phyloP scores from a whole-genome alignment of 2,797 vertebrate genomes.

The Botia almorhae region DNA sequence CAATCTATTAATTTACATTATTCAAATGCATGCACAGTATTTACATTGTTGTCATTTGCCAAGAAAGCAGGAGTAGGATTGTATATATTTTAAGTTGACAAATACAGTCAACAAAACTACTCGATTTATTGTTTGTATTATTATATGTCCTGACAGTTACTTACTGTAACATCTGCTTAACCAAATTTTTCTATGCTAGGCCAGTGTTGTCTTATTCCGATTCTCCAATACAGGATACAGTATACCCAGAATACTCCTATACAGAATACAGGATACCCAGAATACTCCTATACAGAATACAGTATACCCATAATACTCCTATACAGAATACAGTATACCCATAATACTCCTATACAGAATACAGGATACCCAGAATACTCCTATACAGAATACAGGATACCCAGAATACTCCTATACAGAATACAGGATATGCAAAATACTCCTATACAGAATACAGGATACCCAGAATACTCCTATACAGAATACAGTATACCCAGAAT shows the following conservation, averaged over 20 bases:
- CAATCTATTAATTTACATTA: conserved; percentile 29
- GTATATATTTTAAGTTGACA: neutral
- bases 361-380: no score
- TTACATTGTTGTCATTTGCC: conserved; percentile 23
- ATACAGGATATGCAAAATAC: no score
- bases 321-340: no score
- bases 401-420: no score
- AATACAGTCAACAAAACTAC: conserved; percentile 1
- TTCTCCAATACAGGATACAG: neutral
- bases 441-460: no score
- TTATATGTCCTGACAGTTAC: neutral
- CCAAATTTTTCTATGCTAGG: neutral
- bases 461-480: neutral
- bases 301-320: no score
- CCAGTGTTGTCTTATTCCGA: neutral
- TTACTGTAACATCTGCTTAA: neutral
- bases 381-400: no score
- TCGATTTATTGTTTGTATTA: neutral
- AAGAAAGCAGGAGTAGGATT: conserved; percentile 8
- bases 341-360: no score
- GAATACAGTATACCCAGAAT: no score
- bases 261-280: no score
- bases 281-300: no score
- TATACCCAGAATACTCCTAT: no score
- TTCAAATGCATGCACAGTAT: conserved; percentile 20